Base-by-base conservation (phyloP, 37 sponge, comb jelly and placozoan species). In the Halisarca cf. caerulea region DNA sequence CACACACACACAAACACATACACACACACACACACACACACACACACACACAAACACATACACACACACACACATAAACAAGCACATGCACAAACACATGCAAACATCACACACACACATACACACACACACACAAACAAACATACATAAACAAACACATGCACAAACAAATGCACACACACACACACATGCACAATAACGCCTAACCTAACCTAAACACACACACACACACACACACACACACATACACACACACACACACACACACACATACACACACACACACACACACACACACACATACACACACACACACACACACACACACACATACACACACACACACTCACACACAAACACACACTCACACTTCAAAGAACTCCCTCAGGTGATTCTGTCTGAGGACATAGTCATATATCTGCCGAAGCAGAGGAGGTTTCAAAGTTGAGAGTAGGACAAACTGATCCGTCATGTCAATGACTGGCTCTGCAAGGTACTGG, bases 321-420 rank as follows among this genome's bases (percentile, higher is more conserved):
- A 62, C 64, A 62, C 64, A 27, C 64, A 62, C 64, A 62, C n/a
- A n/a, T n/a, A n/a, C 64, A 62, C 6, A 6, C 11, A 47, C 6
- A 11, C 51, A 47, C 51, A 47, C 21, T 23, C n/a, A n/a, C n/a
- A n/a, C n/a, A 38, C 35, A 25, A 3, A 27, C 15, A 32, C 59
- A 32, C n/a, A 42, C 85, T 39, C 44, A 92, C 92, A 85, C 72
- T 59, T 92, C 86, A 83, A 83, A 89, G n/a, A 92, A 57, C 33
- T 83, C 80, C 36, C 30, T 27, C 25, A 89, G 69, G 44, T 89
- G 68, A 0, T 58, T 54, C 55, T 91, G 87, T 38, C 57, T 71
- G 45, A 97, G 57, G 59, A 97, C 40, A 71, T 78, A 97, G 74
- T 97, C 97, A 17, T 88, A 68, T 23, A 97, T 84, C 5, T 55